Percentiles rank a stretch among this genome's conserved stretches.
phyloP scores from a whole-genome alignment of 2,888 invertebrate genomes.

The Drosophila infuscata region DNA sequence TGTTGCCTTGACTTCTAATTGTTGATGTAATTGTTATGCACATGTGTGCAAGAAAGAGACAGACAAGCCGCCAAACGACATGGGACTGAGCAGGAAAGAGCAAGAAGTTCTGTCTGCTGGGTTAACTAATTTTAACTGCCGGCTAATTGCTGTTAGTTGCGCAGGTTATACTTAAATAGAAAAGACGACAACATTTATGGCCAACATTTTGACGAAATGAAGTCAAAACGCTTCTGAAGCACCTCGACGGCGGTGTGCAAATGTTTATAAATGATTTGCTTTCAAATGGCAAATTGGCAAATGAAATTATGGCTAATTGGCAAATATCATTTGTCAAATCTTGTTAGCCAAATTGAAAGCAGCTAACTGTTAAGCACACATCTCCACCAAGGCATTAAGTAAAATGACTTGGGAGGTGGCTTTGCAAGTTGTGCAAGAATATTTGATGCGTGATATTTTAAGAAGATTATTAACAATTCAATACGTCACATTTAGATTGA shows the following conservation, averaged over 20 bases:
- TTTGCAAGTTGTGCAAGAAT: neutral
- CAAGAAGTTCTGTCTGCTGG: constrained; percentile 16
- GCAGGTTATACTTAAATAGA: constrained; percentile 20
- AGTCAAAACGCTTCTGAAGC: constrained; percentile 40
- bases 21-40: constrained; percentile 57
- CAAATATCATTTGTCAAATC: constrained; percentile 23
- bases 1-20: constrained; percentile 53
- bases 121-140: constrained; percentile 53
- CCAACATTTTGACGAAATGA: constrained; percentile 28
- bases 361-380: neutral
- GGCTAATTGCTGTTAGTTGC: constrained; percentile 58
- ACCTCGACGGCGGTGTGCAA: constrained; percentile 8
- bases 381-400: neutral
- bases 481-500: too few relatives aligned
- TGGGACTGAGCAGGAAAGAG: neutral
- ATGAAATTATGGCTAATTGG: constrained; percentile 29
- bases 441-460: neutral
- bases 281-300: constrained; percentile 8
- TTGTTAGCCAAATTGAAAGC: constrained; percentile 12
- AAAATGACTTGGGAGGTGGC: neutral
- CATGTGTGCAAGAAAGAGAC: constrained; percentile 26
- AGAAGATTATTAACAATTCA: neutral
- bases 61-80: neutral
- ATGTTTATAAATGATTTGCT: neutral
- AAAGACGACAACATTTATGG: constrained; percentile 22